Evolutionary conservation across 2,113 vertebrate species (phyloP).

Genomic region (Grantiella picta): DNA sequence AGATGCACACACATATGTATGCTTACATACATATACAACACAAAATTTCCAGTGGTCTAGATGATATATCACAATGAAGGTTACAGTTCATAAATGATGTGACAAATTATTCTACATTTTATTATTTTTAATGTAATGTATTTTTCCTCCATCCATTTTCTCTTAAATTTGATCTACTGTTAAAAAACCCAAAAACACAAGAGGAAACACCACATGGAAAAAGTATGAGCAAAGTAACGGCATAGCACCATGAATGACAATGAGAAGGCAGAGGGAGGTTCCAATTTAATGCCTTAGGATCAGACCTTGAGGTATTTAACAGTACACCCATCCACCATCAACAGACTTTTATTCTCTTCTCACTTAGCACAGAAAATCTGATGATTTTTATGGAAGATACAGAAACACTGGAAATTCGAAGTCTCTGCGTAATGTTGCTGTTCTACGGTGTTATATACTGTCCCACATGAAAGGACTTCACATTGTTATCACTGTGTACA

Average conservation of each 20-base stretch:
- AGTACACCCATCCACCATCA: neutral
- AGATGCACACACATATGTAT: neutral
- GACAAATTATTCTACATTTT: neutral
- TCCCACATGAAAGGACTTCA: neutral
- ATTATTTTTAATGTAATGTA: neutral
- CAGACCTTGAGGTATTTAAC: neutral
- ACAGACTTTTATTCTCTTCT: neutral
- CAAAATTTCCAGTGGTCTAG: neutral
- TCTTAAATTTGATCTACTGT: neutral
- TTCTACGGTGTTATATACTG: neutral
- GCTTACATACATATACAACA: neutral
- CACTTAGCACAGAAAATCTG: neutral
- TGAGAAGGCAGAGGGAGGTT: constrained; percentile 2
- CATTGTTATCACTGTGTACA: accelerated
- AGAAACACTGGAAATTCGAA: neutral
- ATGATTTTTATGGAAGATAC: neutral
- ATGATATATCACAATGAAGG: neutral
- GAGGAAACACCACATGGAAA: neutral
- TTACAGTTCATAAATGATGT: neutral
- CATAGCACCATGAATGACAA: neutral
- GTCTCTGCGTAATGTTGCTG: neutral
- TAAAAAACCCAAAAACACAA: constrained; percentile 50
- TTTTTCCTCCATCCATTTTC: neutral
- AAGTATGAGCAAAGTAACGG: neutral
- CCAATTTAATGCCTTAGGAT: neutral